Base-by-base conservation (phyloP, 2,113 vertebrate genomes). In the Microtus ochrogaster region DNA sequence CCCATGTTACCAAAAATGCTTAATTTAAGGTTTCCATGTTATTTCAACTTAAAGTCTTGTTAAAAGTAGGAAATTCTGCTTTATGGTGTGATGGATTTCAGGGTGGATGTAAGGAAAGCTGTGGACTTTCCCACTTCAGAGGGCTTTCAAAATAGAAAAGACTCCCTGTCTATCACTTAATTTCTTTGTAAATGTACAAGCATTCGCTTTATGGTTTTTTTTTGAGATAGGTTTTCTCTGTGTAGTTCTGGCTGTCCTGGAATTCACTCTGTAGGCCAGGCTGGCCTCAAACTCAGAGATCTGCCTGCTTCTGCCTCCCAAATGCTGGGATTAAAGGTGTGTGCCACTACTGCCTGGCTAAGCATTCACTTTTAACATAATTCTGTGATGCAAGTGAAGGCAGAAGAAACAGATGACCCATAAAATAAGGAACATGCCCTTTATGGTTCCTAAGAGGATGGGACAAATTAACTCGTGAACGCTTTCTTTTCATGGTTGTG, bases 1-100 rank as follows among this genome's bases (percentile, higher is more conserved):
- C 24, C 73, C 52, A 14, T 72, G 33, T 47, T 73, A 39, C 1
- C 58, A 65, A 58, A 61, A 39, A 39, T 79, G 9, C 14, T 78
- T 83, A 47, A 73, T 78, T 72, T 90, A 85, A 47, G 84, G 55
- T 36, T 92, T 55, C 55, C 16, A 61, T 68, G 84, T 58, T 28
- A 72, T 85, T 90, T 95, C 12, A 89, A 86, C 26, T 79, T 16
- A 74, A 90, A 92, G 74, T 19, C 16, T 58, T 90, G 36, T 12
- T 78, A 74, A 77, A 26, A 47, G 41, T 68, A 66, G 63, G 76
- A 84, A 78, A 91, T 72, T 82, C 30, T 84, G 26, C 28, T 61
- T 90, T 93, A 21, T 1, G 24, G 33, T 85, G 65, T 81, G 73
- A 8, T 63, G 24, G 28, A 65, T 76, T 92, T 95, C 63, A 61